These are phyloP conservation scores for Tinamus guttatus DNA, from an alignment of 2,113 vertebrate species.

Conservation along the genomic window DNA sequence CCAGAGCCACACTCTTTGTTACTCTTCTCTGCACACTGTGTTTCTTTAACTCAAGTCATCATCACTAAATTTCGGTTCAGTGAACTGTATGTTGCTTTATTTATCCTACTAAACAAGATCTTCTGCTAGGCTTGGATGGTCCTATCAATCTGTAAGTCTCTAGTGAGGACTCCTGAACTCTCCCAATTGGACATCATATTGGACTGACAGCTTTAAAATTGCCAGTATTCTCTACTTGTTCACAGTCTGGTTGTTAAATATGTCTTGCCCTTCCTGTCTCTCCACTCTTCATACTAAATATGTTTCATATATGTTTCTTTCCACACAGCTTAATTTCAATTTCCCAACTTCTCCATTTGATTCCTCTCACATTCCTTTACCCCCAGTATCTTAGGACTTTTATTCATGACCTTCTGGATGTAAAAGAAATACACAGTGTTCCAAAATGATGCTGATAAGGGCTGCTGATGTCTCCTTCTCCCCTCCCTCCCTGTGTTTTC, in stretches of 20 bases:
- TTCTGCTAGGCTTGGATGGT: neutral
- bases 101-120: neutral
- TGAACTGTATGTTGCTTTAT: neutral
- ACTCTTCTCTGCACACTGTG: neutral
- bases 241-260: neutral
- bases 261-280: neutral
- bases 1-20: neutral
- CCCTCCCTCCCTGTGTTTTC: neutral
- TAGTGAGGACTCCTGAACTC: neutral
- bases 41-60: neutral
- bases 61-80: neutral
- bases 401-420: neutral
- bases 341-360: neutral
- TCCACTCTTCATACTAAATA: neutral
- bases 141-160: neutral
- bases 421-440: neutral
- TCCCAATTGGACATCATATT: neutral
- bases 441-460: constrained; percentile 10
- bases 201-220: neutral
- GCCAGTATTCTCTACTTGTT: neutral
- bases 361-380: neutral
- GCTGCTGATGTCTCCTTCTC: neutral
- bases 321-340: neutral
- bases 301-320: neutral
- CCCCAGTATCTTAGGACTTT: fast-evolving